Percentiles rank a stretch among this genome's conserved stretches.
phyloP scores from a whole-genome alignment of 1,140 invertebrate species.

The Papilio polyxenes region DNA sequence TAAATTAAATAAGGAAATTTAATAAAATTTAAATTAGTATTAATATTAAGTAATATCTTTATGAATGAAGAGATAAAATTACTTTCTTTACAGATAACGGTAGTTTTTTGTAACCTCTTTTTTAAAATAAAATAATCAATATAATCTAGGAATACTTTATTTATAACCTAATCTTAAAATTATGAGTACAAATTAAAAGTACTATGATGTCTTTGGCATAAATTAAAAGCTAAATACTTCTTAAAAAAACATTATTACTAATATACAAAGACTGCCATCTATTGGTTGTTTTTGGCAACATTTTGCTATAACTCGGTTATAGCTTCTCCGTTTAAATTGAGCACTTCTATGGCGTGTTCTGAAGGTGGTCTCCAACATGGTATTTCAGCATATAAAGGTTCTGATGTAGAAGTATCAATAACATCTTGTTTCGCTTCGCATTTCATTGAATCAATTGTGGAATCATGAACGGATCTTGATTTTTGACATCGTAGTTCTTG shows the following conservation, averaged over 20 bases:
- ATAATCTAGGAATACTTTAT: not conserved
- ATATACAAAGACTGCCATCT: slow-evolving; percentile 37
- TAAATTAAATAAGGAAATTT: not conserved
- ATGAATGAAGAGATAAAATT: not conserved
- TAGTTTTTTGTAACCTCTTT: not conserved
- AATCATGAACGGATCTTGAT: slow-evolving; percentile 58
- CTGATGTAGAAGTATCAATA: slow-evolving; percentile 67
- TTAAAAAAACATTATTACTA: slow-evolving; percentile 28
- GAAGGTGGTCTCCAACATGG: slow-evolving; percentile 74
- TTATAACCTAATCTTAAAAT: not conserved
- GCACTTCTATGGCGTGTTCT: slow-evolving; percentile 69
- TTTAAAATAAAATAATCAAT: not conserved
- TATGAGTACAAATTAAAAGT: slow-evolving; percentile 38
- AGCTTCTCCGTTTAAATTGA: slow-evolving; percentile 75
- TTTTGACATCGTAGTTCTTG: slow-evolving; percentile 58
- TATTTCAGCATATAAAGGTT: slow-evolving; percentile 79
- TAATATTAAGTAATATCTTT: too few relatives aligned
- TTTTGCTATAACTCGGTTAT: slow-evolving; percentile 75
- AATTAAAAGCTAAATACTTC: slow-evolving; percentile 38
- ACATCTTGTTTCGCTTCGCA: slow-evolving; percentile 70
- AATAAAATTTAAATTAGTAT: not conserved
- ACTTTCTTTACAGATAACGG: too few relatives aligned
- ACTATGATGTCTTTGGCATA: slow-evolving; percentile 45
- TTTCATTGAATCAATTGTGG: slow-evolving; percentile 72
- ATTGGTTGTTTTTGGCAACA: slow-evolving; percentile 9